Evolutionary conservation across 2,888 invertebrate species (phyloP), one percentile per base, ranked within the genome.

Genomic region (Cryptophagus acutangulus): DNA sequence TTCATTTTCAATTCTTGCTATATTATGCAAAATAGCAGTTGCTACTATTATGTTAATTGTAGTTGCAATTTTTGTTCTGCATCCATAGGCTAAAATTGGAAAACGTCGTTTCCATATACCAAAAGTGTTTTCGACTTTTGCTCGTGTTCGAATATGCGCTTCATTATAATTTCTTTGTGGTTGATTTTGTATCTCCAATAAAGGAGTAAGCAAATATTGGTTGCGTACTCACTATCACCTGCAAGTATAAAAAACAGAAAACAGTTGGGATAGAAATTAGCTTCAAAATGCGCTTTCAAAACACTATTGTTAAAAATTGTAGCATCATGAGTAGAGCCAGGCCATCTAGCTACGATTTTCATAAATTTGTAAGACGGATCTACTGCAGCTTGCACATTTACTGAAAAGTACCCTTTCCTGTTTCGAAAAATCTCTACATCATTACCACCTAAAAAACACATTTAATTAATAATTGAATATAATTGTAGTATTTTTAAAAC

Each of bases 351-450:
- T 12, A 39, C 25, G 8, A 34, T 13, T 17, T 39, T 18, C 6
- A 17, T 5, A 6, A 54, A 48, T 29, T 37, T 41, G 16, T 53
- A 38, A 17, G 43, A 12, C 8, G 45, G 40, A 25, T 48, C 44
- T 14, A 37, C 41, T 8, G 54, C 41, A n/a, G 40, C 44, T 39
- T 56, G 52, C 17, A 54, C 49, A 33, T 55, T 57, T 2, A 54
- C 20, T 17, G 50, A 51, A 45, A 54, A 55, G 29, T 44, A 47
- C 8, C 43, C 45, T 40, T 52, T 54, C 20, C 48, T 36, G 36
- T 54, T 54, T 16, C 49, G 31, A 17, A 43, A 52, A 9, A 40
- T 36, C 37, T 54, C 50, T 17, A 46, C 45, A 31, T 48, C 31
- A 9, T 43, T 31, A 33, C 52, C 49, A n/a, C n/a, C n/a, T n/a